Conservation (phyloP, 2,113 vertebrate genomes). For the Erythrocebus patas region DNA sequence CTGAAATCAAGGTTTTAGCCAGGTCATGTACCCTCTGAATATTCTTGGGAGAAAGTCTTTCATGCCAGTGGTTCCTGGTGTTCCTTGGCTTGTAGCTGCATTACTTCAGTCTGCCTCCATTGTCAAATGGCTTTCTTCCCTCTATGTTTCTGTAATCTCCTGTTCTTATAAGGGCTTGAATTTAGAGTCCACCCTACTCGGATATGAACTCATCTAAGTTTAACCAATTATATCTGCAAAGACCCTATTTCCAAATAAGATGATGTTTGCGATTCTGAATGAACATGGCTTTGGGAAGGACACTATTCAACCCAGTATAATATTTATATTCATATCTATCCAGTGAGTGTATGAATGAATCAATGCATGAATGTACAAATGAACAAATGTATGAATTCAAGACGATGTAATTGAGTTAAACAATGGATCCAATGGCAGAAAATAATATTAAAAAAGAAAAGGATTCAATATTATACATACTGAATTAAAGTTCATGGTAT, state of each 20-base stretch:
- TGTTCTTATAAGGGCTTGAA: not conserved
- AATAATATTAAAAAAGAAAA: not conserved
- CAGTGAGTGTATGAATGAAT: not conserved
- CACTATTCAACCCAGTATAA: not conserved
- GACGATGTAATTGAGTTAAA: not conserved
- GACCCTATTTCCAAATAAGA: not conserved
- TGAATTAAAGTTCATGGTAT: not conserved
- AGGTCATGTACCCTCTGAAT: not conserved
- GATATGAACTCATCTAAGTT: not conserved
- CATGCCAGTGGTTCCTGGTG: not conserved
- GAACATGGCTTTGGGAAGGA: not conserved
- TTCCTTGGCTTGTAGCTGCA: not conserved
- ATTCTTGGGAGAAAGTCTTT: not conserved
- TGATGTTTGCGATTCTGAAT: not conserved
- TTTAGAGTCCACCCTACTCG: not conserved
- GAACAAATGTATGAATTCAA: not conserved
- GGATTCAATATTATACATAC: not conserved
- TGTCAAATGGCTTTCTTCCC: not conserved
- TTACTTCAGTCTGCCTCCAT: not conserved
- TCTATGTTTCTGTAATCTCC: not conserved
- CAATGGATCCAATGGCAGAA: not conserved
- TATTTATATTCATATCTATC: not conserved
- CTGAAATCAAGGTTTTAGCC: not conserved
- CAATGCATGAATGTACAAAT: not conserved
- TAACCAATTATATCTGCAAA: not conserved